Evolutionary conservation across 2,888 invertebrate species (phyloP), one percentile per base, ranked within the genome.

Genomic region (Gastracanthus pulcherrimus): DNA sequence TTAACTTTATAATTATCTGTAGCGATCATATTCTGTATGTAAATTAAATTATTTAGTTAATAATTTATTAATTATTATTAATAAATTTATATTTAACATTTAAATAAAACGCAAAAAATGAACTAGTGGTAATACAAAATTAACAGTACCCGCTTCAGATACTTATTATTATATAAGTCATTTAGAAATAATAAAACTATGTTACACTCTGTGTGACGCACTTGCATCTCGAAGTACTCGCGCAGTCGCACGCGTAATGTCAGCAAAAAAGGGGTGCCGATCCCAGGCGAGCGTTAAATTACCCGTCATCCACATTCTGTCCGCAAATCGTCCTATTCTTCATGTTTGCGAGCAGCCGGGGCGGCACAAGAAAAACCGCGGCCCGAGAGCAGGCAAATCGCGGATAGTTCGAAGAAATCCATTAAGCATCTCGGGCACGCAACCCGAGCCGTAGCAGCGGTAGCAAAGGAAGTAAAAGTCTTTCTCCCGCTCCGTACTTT

Each of bases 381-480:
- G 60, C 26, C 75, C 72, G 23, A 45, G 41, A 19, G 69, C 78
- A 82, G 83, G 83, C 82, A 84, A 82, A 85, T 83, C 81, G 82
- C 76, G 72, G 76, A 55, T 51, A 11, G 29, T 80, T 82, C 82
- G 82, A 85, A 86, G 84, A 86, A 87, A 85, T 86, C 84, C 85
- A 86, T 86, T 85, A 86, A 84, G 85, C 82, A 69, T 64, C 51
- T n/a, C 48, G 2, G 34, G 48, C n/a, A 34, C n/a, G 60, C 60
- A 45, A 36, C 67, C 36, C 45, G 62, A 66, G 51, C 34, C n/a
- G n/a, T n/a, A n/a, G n/a, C n/a, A n/a, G n/a, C n/a, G n/a, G n/a
- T 13, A 31, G 75, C 62, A 77, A 82, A 83, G 79, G 80, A 84
- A 81, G 81, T 74, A 82, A 84, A 82, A 62, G 74, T 80, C 55